Evolutionary conservation across 2,113 vertebrate species (phyloP), one percentile per base, ranked within the genome.

Genomic region (Psilopogon haemacephalus): DNA sequence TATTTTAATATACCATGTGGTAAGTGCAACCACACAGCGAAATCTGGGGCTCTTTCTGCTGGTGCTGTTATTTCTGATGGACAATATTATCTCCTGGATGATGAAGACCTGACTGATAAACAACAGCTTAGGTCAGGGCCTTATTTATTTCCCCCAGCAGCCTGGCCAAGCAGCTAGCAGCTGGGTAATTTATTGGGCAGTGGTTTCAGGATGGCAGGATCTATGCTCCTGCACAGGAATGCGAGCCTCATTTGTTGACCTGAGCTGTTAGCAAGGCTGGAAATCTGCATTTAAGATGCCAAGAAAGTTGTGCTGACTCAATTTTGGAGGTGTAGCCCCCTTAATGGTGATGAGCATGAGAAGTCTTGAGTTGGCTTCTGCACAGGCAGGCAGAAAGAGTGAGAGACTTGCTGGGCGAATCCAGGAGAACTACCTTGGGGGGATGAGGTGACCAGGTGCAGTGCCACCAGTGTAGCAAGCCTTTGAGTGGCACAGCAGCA

Each of bases 1-100:
- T 86, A 87, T 96, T 97, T 96, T 94, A 95, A 90, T 81, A 94
- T 70, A 88, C 82, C 91, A 42, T 88, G 95, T n/a, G 78, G 75
- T 91, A 86, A 93, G 90, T 56, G 69, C 73, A 91, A 74, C 62
- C n/a, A 48, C 84, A 68, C 67, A 64, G 74, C 33, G 10, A 90
- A 95, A 94, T 90, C 93, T 92, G 52, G 86, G 83, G 56, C 55
- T 89, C 63, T 92, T 94, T 94, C 69, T 89, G 62, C 67, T 89
- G 76, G 62, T 73, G 55, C 38, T 60, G 38, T 88, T 94, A 79
- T 95, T 94, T 92, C 87, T 94, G 17, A 33, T 17, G 27, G 81
- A 91, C 87, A 91, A 54, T 78, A 88, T 89, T 71, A 89, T 86
- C 85, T 77, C 71, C 79, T 78, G 46, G 50, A 71, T 44, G 85